Conservation (phyloP, 2,888 invertebrate genomes). For the Megamerina dolium region DNA sequence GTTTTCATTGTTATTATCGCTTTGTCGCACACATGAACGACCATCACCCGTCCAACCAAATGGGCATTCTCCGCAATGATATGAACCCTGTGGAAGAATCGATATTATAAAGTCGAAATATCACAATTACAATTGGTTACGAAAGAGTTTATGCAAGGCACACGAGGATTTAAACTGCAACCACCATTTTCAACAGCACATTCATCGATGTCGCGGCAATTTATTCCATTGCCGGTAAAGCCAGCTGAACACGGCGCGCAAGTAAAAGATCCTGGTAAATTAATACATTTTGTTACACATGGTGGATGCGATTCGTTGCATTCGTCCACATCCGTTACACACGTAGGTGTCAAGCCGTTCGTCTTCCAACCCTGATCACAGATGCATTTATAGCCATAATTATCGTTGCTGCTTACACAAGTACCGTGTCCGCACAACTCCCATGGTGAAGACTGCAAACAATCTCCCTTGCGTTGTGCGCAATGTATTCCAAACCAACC, state of each 20-base stretch:
- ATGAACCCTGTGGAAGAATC: slow-evolving; percentile 64
- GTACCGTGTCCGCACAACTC: slow-evolving; percentile 87
- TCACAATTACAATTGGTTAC: too few relatives aligned
- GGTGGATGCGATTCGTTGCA: slow-evolving; percentile 62
- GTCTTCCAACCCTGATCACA: slow-evolving; percentile 87
- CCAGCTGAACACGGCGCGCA: slow-evolving; percentile 87
- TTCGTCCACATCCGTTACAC: slow-evolving; percentile 82
- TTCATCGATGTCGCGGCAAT: slow-evolving; percentile 85
- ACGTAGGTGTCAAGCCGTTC: slow-evolving; percentile 63
- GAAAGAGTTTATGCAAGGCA: slow-evolving; percentile 83
- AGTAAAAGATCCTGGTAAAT: slow-evolving; percentile 79
- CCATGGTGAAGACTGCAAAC: slow-evolving; percentile 60
- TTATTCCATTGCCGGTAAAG: slow-evolving; percentile 79
- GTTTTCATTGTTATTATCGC: slow-evolving; percentile 4
- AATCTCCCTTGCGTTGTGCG: slow-evolving; percentile 66
- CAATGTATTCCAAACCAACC: slow-evolving; percentile 84
- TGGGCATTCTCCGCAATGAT: slow-evolving; percentile 82
- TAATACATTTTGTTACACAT: slow-evolving; percentile 82
- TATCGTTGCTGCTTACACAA: slow-evolving; percentile 62
- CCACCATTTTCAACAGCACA: slow-evolving; percentile 80
- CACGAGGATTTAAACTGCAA: slow-evolving; percentile 74
- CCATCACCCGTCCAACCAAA: slow-evolving; percentile 84
- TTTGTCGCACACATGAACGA: slow-evolving; percentile 54
- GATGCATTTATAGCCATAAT: slow-evolving; percentile 67
- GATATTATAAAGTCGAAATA: too few relatives aligned